These are phyloP conservation scores for Gracilinanus agilis DNA, from an alignment of 2,113 vertebrate genomes.

Conservation along the genomic window DNA sequence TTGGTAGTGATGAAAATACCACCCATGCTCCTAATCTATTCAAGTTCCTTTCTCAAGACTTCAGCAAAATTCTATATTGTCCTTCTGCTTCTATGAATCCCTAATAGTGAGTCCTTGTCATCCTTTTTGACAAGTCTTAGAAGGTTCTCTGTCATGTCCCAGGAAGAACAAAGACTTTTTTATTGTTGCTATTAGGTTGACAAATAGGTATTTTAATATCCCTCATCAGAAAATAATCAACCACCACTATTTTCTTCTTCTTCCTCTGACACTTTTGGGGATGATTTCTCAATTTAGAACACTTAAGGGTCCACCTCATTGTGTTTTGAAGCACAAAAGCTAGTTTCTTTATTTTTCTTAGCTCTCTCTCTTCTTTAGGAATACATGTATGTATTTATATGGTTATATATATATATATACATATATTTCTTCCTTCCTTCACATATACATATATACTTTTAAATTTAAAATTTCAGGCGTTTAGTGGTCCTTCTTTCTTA, in stretches of 20 bases:
- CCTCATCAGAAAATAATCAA: background rate
- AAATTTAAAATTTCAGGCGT: too few relatives aligned
- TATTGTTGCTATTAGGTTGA: background rate
- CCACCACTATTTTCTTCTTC: background rate
- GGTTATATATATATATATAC: too few relatives aligned
- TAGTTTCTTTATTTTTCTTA: background rate
- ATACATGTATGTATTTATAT: background rate
- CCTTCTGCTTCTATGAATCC: background rate
- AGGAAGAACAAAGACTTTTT: background rate
- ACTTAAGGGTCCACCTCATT: background rate
- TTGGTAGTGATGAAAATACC: background rate
- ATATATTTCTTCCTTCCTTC: too few relatives aligned
- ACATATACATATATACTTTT: too few relatives aligned
- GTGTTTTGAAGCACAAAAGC: background rate
- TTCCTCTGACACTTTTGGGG: background rate
- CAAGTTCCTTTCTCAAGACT: background rate
- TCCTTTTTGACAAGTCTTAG: background rate
- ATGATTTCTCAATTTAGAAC: background rate
- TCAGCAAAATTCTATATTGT: background rate
- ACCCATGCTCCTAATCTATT: background rate
- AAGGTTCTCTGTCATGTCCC: background rate
- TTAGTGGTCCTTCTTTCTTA: too few relatives aligned
- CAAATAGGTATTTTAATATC: background rate
- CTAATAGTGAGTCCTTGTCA: background rate
- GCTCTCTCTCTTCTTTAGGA: too few relatives aligned